phyloP scores from a whole-genome alignment of 2,113 vertebrate species.

The Girardinichthys multiradiatus region DNA sequence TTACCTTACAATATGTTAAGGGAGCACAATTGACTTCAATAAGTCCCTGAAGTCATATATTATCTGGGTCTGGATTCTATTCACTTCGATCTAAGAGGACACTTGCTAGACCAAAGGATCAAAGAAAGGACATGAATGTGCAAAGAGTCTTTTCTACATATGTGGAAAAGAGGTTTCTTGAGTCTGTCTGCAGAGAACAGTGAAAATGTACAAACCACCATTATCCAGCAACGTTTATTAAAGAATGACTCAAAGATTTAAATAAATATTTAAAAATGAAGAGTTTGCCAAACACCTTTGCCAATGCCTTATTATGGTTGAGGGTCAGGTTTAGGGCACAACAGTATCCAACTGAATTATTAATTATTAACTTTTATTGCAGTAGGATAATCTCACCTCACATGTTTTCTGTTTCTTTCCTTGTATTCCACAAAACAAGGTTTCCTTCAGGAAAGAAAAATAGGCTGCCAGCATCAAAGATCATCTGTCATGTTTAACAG shows the following conservation, averaged over 20 bases:
- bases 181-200: not conserved
- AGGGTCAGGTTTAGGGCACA: not conserved
- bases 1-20: too few relatives aligned
- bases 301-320: not conserved
- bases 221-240: not conserved
- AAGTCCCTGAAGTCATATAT: not conserved
- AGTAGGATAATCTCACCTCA: too few relatives aligned
- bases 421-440: not conserved
- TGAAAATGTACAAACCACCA: not conserved
- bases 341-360: not conserved
- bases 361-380: not conserved
- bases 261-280: not conserved
- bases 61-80: not conserved
- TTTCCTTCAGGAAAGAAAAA: too few relatives aligned
- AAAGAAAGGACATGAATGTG: conserved; percentile 6
- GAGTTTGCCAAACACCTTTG: not conserved
- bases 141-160: not conserved
- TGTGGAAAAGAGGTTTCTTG: not conserved
- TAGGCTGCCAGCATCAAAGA: too few relatives aligned
- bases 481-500: too few relatives aligned
- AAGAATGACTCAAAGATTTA: not conserved
- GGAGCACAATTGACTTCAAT: not conserved
- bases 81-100: not conserved
- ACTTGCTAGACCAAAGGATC: conserved; percentile 1
- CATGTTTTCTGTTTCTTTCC: too few relatives aligned